Base-by-base conservation (phyloP, 2,113 vertebrate species). In the Fulica atra region DNA sequence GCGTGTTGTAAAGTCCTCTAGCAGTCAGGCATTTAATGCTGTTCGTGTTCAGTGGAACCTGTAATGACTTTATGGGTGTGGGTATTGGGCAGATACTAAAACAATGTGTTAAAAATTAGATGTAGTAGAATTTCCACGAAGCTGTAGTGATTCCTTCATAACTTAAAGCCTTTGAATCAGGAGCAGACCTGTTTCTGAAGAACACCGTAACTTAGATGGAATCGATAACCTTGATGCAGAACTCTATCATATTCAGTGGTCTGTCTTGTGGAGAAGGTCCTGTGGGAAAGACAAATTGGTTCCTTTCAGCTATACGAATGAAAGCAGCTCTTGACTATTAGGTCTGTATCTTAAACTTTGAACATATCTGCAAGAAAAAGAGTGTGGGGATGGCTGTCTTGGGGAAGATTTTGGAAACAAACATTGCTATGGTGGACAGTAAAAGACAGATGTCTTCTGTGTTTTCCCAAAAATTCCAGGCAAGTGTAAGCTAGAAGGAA, bases 391-490 rank as follows among this genome's bases (percentile, higher is more conserved):
- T 17, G 35, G 35, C 11, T 42, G 17, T 42, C 8, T 64, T 21
- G 42, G n/a, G 35, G 50, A 42, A 44, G 31, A 20, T 38, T 60
- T 81, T 9, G 5, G 4, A 42, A 74, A 93, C 54, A 84, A 51
- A 25, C 2, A 0, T 68, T 65, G 21, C 28, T 36, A 5, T 38
- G 11, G 23, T 48, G 50, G 44, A 23, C 40, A 76, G 36, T 53
- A 93, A 90, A 76, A 69, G 70, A 66, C 61, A 93, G 44, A 74
- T 68, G 10, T 70, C 21, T 92, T 29, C 50, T 90, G 19, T 95
- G 9, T 88, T 74, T 93, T 92, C 70, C 51, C 19, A 7, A 42
- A 93, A 95, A 88, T 79, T 95, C 91, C 65, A 85, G 48, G 20
- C 7, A 5, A 40, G 23, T 65, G 44, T 50, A 90, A 83, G 50